phyloP scores from a whole-genome alignment of 2,113 vertebrate genomes.

The Poeciliopsis turrubarensis region DNA sequence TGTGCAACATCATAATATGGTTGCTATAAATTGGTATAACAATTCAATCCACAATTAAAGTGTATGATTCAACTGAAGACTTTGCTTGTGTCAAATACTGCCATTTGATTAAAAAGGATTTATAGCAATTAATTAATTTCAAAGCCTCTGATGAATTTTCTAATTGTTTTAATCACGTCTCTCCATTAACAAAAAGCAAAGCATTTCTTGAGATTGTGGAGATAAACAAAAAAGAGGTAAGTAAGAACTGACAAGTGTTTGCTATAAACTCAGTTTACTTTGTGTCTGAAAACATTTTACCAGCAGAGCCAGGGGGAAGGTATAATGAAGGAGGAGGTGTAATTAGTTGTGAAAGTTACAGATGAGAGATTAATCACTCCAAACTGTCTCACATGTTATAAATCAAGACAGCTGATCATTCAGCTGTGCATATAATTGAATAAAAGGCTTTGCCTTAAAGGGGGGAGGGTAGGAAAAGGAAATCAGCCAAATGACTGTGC shows the following conservation, averaged over 20 bases:
- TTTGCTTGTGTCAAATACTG: background rate
- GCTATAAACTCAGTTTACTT: constrained; percentile 17
- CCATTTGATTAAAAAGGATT: background rate
- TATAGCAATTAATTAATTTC: background rate
- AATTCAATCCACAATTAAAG: too few relatives aligned
- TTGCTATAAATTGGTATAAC: too few relatives aligned
- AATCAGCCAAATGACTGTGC: constrained; percentile 14
- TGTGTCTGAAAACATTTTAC: constrained; percentile 14
- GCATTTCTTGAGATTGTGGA: background rate
- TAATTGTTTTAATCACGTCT: background rate
- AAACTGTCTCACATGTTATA: constrained; percentile 3
- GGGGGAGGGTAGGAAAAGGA: background rate
- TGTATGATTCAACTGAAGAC: too few relatives aligned
- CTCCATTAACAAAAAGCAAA: background rate
- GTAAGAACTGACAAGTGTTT: constrained; percentile 4
- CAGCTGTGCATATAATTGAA: background rate
- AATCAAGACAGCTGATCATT: background rate
- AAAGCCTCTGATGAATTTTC: background rate
- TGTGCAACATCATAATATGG: too few relatives aligned
- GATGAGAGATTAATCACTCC: constrained; percentile 26
- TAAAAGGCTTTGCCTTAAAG: background rate
- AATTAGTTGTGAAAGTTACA: constrained; percentile 22
- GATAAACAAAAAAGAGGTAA: background rate
- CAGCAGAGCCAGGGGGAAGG: constrained; percentile 17
- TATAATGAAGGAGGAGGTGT: constrained; percentile 25